A percentile compares a stretch with the other conserved stretches of the same genome.
Evolutionary conservation across 2,113 vertebrate genomes (phyloP).

Genomic region (Gavia stellata): DNA sequence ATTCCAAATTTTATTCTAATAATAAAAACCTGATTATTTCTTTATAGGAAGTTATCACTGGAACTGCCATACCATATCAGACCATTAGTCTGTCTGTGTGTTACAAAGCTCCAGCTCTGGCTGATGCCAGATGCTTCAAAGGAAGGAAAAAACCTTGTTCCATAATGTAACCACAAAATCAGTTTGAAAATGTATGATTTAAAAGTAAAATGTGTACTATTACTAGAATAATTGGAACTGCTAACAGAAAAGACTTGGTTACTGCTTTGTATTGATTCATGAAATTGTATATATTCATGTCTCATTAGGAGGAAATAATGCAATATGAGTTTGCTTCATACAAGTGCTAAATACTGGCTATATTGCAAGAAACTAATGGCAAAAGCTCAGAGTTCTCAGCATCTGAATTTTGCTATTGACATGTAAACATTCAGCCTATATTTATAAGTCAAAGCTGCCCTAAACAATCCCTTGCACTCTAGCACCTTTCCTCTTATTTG

Average conservation of each 20-base stretch:
- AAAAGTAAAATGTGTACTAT: not conserved
- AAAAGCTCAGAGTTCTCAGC: not conserved
- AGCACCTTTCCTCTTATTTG: not conserved
- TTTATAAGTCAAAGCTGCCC: not conserved
- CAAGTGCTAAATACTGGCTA: not conserved
- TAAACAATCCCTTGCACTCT: not conserved
- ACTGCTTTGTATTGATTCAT: not conserved
- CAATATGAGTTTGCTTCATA: not conserved
- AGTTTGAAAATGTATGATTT: not conserved
- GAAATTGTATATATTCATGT: not conserved
- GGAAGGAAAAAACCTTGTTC: not conserved
- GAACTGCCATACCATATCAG: not conserved
- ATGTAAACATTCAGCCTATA: not conserved
- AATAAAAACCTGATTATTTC: constrained; percentile 5
- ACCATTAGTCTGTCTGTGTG: not conserved
- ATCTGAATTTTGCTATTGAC: not conserved
- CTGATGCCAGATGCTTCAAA: not conserved
- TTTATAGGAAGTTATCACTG: not conserved
- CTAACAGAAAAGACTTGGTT: not conserved
- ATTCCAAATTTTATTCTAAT: not conserved
- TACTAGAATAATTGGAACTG: not conserved
- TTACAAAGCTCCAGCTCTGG: not conserved
- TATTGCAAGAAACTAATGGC: not conserved
- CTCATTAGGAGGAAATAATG: not conserved
- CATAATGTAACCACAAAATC: not conserved